Conservation (phyloP, 2,797 vertebrate species). For the Chlorospingus semifuscus region DNA sequence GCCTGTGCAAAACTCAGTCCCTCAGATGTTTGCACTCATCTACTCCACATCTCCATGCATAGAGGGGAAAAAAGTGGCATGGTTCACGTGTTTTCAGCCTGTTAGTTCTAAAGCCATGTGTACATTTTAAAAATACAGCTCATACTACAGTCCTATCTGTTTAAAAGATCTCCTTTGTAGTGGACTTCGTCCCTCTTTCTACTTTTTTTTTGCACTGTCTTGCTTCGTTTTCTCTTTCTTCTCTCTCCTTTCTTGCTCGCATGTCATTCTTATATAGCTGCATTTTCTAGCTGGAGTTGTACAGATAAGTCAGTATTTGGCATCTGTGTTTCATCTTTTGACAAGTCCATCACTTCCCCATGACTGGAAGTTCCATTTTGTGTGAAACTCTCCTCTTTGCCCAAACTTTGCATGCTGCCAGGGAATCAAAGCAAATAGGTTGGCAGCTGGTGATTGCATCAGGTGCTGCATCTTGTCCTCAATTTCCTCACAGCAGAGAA, state of each 20-base stretch:
- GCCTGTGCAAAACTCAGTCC: background rate
- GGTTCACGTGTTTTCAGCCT: background rate
- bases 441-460: background rate
- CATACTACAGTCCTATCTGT: background rate
- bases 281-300: background rate
- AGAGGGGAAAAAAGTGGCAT: background rate
- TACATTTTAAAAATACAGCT: background rate
- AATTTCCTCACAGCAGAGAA: background rate
- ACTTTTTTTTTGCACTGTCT: background rate
- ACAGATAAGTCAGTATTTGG: background rate
- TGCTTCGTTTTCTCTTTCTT: background rate
- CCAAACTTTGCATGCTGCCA: background rate
- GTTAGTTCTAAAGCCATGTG: background rate
- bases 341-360: background rate
- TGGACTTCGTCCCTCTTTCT: background rate
- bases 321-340: background rate
- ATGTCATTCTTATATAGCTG: background rate
- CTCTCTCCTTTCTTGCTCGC: background rate
- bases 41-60: background rate
- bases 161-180: background rate
- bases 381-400: background rate
- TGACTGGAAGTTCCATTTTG: background rate
- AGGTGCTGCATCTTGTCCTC: background rate
- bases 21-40: background rate
- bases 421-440: background rate